A percentile compares a stretch with the other conserved stretches of the same genome.
Evolutionary conservation across 2,888 invertebrate species (phyloP).

Genomic region (Drosophila meridiana): DNA sequence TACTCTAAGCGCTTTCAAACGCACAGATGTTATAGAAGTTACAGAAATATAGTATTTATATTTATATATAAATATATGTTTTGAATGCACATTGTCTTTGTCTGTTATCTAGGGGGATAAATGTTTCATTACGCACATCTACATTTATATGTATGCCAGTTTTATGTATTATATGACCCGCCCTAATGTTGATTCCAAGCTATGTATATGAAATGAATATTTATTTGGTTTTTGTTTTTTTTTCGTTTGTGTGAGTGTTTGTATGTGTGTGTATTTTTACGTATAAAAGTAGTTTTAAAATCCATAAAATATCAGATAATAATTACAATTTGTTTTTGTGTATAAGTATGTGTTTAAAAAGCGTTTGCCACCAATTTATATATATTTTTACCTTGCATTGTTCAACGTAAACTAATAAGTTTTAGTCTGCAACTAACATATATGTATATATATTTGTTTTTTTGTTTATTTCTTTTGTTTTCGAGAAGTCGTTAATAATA

Average conservation of each 20-base stretch:
- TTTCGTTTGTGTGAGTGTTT: slow-evolving; percentile 19
- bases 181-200: slow-evolving; percentile 45
- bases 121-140: slow-evolving; percentile 36
- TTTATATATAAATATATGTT: slow-evolving; percentile 45
- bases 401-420: slow-evolving; percentile 62
- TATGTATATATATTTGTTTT: slow-evolving; percentile 36
- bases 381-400: slow-evolving; percentile 30
- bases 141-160: slow-evolving; percentile 38
- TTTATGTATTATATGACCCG: slow-evolving; percentile 51
- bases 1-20: slow-evolving; percentile 71
- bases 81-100: slow-evolving; percentile 56
- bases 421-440: slow-evolving; percentile 75
- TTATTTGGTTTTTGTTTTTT: slow-evolving; percentile 64
- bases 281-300: slow-evolving; percentile 79
- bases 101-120: slow-evolving; percentile 42
- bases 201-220: slow-evolving; percentile 65
- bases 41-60: slow-evolving; percentile 73
- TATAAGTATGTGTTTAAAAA: slow-evolving; percentile 67
- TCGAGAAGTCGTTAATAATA: slow-evolving; percentile 72
- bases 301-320: slow-evolving; percentile 77
- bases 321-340: slow-evolving; percentile 68
- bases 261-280: slow-evolving; percentile 55
- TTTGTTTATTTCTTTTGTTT: background rate
- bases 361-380: slow-evolving; percentile 52
- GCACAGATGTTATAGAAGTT: slow-evolving; percentile 71